Base-by-base conservation (phyloP, 2,888 invertebrate genomes). In the Mayetiola destructor region DNA sequence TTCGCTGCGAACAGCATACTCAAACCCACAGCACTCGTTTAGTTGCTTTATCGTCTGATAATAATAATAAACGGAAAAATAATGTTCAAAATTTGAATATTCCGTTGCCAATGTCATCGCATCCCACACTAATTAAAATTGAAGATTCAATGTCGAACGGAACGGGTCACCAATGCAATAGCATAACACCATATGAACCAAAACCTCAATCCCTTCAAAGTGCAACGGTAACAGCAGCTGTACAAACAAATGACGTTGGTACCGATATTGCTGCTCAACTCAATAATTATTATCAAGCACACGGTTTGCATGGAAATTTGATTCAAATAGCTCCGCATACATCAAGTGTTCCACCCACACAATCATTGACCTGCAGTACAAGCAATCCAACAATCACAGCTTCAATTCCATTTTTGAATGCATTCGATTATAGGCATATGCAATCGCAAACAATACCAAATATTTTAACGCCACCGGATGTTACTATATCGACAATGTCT, bases 1-100 rank as follows among this genome's bases (percentile, higher is more conserved):
- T 35, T 20, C 35, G 23, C 6, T 27, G n/a, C n/a, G n/a, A n/a
- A n/a, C 68, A 77, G 64, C 82, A 83, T 64, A 82, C 81, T 8
- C 81, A 82, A 67, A 80, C 80, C 1, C 81, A 80, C 65, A 83
- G 83, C 59, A 81, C 83, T 4, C 72, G 84, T 53, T 70, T 84
- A 18, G 80, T 84, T 1, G 80, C 81, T 1, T 72, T 84, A 5
- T 80, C 83, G 0, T 75, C 77, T 2, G 67, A 66, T 56, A 75
- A 73, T 60, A 72, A 66, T 55, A 75, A 74, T 61, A 72, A 75
- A 61, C 74, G 76, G 62, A 72, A 77, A 60, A 75, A 76, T 62
- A 77, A 80, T n/a, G 79, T 77, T 3, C 29, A 30, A 9, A 74
- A 76, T 1, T 66, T 75, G 67, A 62, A 70, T 69, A 27, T 60